Percentiles rank a stretch among this genome's conserved stretches.
These are phyloP conservation scores for Sphinx pinastri DNA, from an alignment of 2,888 invertebrate genomes.

Conservation along the genomic window DNA sequence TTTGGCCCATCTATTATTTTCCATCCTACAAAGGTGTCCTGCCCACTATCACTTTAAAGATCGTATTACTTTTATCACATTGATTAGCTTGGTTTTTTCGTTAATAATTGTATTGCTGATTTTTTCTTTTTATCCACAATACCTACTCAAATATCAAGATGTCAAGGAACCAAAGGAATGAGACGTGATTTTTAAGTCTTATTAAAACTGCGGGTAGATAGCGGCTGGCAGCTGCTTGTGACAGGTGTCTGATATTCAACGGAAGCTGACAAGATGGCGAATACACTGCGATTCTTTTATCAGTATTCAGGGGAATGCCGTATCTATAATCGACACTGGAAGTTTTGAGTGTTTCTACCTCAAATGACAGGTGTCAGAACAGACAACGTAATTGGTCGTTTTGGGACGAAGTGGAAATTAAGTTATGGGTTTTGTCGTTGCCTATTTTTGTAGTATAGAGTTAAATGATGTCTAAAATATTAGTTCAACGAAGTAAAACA, in stretches of 20 bases:
- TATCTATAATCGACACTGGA: neutral
- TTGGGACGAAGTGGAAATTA: no score
- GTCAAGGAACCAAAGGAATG: neutral
- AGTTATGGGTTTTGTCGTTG: no score
- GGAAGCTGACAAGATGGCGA: neutral
- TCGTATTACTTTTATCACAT: no score
- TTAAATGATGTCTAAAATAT: no score
- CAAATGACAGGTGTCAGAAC: neutral
- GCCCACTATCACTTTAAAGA: no score
- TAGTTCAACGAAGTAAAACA: no score
- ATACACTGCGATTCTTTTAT: constrained; percentile 2
- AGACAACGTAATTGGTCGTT: neutral
- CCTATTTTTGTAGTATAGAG: no score
- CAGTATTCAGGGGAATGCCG: neutral
- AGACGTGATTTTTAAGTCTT: constrained; percentile 33
- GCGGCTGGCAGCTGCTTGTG: neutral
- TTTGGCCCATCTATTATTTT: no score
- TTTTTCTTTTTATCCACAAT: neutral
- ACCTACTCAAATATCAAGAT: neutral
- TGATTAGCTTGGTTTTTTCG: no score
- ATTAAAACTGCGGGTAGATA: constrained; percentile 26
- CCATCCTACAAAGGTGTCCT: no score
- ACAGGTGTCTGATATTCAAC: constrained; percentile 13
- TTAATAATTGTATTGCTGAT: no score
- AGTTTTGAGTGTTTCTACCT: neutral